Conservation (phyloP, 2,888 invertebrate species). For the Cecidostiba fungosa region DNA sequence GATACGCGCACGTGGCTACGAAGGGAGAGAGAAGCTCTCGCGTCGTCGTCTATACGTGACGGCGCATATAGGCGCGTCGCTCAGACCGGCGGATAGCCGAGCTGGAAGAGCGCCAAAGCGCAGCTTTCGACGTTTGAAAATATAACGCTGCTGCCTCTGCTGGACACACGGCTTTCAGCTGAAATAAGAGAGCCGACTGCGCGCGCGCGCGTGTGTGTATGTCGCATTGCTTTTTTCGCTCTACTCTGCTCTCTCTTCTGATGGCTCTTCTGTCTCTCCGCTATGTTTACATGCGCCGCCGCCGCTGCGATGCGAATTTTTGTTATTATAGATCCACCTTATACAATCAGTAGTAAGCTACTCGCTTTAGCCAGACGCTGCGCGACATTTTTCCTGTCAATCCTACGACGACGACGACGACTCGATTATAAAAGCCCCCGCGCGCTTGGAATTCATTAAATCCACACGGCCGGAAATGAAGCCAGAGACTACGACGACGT, state of each 20-base stretch:
- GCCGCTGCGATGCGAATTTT: no score
- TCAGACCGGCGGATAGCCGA: slow-evolving; percentile 4
- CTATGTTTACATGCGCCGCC: no score
- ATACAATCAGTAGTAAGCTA: not conserved
- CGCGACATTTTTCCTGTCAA: not conserved
- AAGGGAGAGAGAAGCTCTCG: not conserved
- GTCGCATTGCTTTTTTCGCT: not conserved
- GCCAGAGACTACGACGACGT: not conserved
- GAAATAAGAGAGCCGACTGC: slow-evolving; percentile 16
- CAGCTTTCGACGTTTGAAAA: not conserved
- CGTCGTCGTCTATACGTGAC: slow-evolving; percentile 9
- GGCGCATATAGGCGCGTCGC: slow-evolving; percentile 3
- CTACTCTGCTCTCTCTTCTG: not conserved
- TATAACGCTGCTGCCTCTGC: not conserved
- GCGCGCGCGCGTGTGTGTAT: not conserved
- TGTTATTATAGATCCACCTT: no score
- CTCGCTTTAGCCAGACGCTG: not conserved
- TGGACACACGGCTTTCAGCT: not conserved
- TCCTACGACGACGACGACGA: not conserved
- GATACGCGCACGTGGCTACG: not conserved
- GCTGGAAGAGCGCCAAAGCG: slow-evolving; percentile 24
- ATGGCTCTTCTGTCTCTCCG: not conserved
- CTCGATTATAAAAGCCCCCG: not conserved
- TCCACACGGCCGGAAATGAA: not conserved
- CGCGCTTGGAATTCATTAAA: not conserved